Conservation (phyloP, 1,140 invertebrate species). For the Drosophila lacertosa region DNA sequence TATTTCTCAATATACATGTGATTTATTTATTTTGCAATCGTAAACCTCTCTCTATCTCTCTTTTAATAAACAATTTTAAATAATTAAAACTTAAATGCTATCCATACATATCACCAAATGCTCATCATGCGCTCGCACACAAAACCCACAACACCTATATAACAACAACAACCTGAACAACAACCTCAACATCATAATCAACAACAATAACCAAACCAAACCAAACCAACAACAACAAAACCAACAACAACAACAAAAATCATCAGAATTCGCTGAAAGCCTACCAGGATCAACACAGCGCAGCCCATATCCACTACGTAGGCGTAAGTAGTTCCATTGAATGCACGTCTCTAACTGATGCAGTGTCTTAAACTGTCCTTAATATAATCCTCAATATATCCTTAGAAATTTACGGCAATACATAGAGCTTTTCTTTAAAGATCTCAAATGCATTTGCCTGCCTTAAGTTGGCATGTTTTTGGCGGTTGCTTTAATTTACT, state of each 20-base stretch:
- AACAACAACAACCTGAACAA: conserved; percentile 45
- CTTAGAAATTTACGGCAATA: background rate
- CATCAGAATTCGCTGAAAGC: conserved; percentile 92
- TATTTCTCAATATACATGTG: conserved; percentile 8
- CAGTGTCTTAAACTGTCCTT: conserved; percentile 35
- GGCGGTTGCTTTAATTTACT: conserved; percentile 13
- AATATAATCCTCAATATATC: conserved; percentile 2
- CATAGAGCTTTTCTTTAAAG: background rate
- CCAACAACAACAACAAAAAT: conserved; percentile 50
- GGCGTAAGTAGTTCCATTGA: conserved; percentile 88
- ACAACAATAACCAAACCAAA: conserved; percentile 27
- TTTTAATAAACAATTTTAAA: conserved; percentile 28
- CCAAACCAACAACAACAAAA: conserved; percentile 31
- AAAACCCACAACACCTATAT: conserved; percentile 29
- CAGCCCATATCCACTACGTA: conserved; percentile 91
- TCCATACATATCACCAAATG: conserved; percentile 60
- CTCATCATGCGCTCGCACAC: conserved; percentile 49
- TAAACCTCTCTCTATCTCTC: conserved; percentile 15
- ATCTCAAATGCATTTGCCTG: conserved; percentile 23
- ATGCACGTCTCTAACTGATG: conserved; percentile 54
- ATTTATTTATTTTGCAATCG: conserved; percentile 22
- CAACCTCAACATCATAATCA: conserved; percentile 26
- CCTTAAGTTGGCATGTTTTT: conserved; percentile 20
- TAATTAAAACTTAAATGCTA: conserved; percentile 55
- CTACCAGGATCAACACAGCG: conserved; percentile 92